Evolutionary conservation across 2,888 invertebrate species (phyloP).

Genomic region (Ceriagrion tenellum): DNA sequence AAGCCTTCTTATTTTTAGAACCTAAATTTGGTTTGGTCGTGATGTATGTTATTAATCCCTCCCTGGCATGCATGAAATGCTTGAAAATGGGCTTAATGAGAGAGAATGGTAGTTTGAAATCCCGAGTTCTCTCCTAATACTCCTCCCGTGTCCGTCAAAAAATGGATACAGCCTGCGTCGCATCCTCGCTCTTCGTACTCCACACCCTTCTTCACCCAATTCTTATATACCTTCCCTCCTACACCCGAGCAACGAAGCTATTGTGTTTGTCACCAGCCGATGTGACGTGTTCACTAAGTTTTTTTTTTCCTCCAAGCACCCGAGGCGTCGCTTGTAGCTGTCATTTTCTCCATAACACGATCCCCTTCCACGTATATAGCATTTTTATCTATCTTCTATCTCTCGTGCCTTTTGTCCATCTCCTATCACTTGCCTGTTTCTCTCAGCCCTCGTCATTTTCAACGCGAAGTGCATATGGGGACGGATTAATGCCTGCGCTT

Average conservation of each 20-base stretch:
- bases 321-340: neutral
- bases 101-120: too few relatives aligned
- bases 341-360: neutral
- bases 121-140: too few relatives aligned
- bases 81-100: too few relatives aligned
- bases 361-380: neutral
- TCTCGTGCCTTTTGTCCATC: neutral
- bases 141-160: too few relatives aligned
- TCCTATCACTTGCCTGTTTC: neutral
- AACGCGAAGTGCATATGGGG: neutral
- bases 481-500: neutral
- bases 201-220: too few relatives aligned
- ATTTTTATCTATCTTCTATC: neutral
- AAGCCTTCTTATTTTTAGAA: too few relatives aligned
- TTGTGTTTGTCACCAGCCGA: neutral
- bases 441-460: neutral
- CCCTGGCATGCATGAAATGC: too few relatives aligned
- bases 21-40: too few relatives aligned
- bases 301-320: neutral
- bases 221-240: neutral
- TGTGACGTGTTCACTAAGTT: neutral
- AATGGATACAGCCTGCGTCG: too few relatives aligned
- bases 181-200: too few relatives aligned
- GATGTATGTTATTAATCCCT: too few relatives aligned
- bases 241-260: neutral